Percentiles rank a stretch among this genome's conserved stretches.
Evolutionary conservation across 2,797 vertebrate species (phyloP).

Genomic region (Hapalemur alaotrensis): DNA sequence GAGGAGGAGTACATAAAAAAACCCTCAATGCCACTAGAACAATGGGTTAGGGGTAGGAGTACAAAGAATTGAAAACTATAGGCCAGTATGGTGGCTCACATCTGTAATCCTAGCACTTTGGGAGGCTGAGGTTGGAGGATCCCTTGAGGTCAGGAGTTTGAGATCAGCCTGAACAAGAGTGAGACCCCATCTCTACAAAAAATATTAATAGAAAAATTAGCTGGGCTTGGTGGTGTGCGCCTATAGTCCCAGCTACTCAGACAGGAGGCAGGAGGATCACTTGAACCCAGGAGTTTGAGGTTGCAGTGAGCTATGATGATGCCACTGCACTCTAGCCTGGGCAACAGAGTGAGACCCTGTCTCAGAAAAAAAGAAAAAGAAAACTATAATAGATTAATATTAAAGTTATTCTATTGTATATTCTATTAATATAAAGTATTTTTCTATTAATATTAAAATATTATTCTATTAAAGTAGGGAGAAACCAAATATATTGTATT

Average conservation of each 20-base stretch:
- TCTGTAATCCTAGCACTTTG: too few relatives aligned
- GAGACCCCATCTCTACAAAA: too few relatives aligned
- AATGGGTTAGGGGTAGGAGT: neutral
- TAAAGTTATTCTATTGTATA: neutral
- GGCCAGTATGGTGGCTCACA: too few relatives aligned
- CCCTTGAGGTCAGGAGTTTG: neutral
- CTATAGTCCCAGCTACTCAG: neutral
- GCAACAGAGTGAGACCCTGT: neutral
- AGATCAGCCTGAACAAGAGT: neutral
- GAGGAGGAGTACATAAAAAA: neutral
- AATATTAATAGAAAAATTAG: too few relatives aligned
- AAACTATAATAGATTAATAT: neutral
- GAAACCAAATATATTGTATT: neutral
- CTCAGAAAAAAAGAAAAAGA: neutral
- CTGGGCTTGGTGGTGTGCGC: neutral
- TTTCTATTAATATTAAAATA: neutral
- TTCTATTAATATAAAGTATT: neutral
- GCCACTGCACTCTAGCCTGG: neutral
- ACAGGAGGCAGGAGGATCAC: neutral
- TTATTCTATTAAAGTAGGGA: neutral
- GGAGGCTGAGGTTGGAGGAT: too few relatives aligned
- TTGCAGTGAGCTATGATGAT: neutral
- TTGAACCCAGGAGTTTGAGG: neutral
- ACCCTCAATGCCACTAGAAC: neutral
- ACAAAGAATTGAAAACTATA: neutral